Conservation (phyloP, 2,113 vertebrate genomes). For the Lophius piscatorius region DNA sequence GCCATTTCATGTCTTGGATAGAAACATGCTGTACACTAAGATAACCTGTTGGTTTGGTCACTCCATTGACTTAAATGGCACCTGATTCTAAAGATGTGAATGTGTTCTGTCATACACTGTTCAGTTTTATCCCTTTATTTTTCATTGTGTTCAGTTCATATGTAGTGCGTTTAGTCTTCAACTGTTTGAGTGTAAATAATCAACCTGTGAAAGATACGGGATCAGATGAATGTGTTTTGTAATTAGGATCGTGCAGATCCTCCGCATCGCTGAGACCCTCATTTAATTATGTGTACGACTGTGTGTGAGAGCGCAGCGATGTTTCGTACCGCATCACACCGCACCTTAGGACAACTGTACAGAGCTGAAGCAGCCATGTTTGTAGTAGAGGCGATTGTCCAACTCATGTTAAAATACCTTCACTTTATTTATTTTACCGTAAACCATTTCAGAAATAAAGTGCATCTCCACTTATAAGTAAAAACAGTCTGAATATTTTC, state of each 20-base stretch:
- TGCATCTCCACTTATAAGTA: constrained; percentile 41
- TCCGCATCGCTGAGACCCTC: constrained; percentile 13
- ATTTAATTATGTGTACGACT: constrained; percentile 16
- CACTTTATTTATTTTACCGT: constrained; percentile 75
- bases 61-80: not conserved
- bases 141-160: not conserved
- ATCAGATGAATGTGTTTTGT: constrained; percentile 72
- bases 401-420: constrained; percentile 61
- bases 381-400: constrained; percentile 34
- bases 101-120: not conserved
- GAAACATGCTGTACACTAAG: not conserved
- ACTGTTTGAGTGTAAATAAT: constrained; percentile 48
- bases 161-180: constrained; percentile 19
- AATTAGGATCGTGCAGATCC: constrained; percentile 36
- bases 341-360: constrained; percentile 32
- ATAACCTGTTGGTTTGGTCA: constrained; percentile 15
- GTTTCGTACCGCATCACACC: constrained; percentile 14
- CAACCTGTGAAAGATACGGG: constrained; percentile 41
- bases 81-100: not conserved
- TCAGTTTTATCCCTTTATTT: not conserved
- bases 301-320: constrained; percentile 26
- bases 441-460: constrained; percentile 73
- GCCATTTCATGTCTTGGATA: too few relatives aligned
- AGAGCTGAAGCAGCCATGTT: constrained; percentile 16
- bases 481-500: constrained; percentile 17